Evolutionary conservation across 2,797 vertebrate species (phyloP).

Genomic region (Pteronotus mesoamericanus): DNA sequence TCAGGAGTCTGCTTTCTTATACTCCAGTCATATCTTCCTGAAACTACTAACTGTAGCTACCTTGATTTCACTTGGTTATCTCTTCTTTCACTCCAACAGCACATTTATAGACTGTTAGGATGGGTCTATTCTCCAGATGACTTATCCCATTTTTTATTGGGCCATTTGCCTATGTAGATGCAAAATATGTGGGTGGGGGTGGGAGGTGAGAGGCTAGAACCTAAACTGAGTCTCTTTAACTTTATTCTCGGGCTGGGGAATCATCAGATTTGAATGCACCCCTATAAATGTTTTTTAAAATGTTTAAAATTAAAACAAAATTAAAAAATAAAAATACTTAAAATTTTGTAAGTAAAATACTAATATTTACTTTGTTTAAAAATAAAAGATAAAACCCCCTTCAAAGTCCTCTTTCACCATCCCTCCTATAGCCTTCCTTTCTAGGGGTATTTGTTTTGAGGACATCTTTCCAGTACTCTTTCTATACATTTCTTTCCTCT

Average conservation of each 20-base stretch:
- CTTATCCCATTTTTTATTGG: neutral
- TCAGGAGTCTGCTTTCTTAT: neutral
- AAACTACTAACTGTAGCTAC: neutral
- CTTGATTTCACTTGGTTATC: neutral
- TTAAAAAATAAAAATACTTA: neutral
- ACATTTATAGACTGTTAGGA: neutral
- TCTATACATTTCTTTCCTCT: neutral
- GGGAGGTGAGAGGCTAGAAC: neutral
- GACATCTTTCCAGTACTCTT: neutral
- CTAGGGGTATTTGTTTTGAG: neutral
- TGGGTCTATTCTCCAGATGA: neutral
- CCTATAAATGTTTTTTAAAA: neutral
- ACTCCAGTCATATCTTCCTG: neutral
- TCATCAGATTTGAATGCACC: neutral
- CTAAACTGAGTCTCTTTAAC: neutral
- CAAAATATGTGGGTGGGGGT: neutral
- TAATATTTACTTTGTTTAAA: neutral
- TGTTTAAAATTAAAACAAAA: neutral
- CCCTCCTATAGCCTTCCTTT: neutral
- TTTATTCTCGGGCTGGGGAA: neutral
- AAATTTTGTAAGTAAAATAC: neutral
- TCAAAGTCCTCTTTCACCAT: neutral
- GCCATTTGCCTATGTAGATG: neutral
- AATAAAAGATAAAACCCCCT: neutral
- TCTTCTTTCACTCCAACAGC: neutral